Conservation (phyloP, 2,113 vertebrate species). For the Planiliza haematocheilus region DNA sequence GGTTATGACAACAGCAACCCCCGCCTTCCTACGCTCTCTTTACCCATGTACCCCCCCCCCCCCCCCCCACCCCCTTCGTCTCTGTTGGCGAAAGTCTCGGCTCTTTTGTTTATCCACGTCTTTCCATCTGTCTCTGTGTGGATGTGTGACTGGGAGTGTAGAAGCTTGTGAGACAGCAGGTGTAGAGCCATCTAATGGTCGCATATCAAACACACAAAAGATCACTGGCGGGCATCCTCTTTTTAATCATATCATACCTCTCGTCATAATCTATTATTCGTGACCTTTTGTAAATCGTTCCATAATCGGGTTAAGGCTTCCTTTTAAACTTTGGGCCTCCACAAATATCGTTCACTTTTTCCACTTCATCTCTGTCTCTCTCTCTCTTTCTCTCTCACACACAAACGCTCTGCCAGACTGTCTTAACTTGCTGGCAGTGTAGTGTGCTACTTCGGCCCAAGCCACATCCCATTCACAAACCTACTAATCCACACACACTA, state of each 20-base stretch:
- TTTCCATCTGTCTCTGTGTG: constrained; percentile 56
- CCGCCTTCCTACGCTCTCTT: constrained; percentile 41
- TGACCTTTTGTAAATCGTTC: constrained; percentile 40
- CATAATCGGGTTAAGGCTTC: constrained; percentile 34
- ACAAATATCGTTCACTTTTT: constrained; percentile 38
- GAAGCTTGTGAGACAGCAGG: constrained; percentile 34
- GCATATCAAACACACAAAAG: background rate
- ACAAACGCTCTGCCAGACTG: constrained; percentile 50
- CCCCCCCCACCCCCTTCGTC: background rate
- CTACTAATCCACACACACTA: constrained; percentile 73
- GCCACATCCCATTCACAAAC: constrained; percentile 79
- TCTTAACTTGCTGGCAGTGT: constrained; percentile 60
- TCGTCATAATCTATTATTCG: constrained; percentile 19
- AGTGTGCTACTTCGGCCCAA: constrained; percentile 58
- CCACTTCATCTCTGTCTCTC: constrained; percentile 29
- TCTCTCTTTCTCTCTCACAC: no score
- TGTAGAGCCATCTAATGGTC: constrained; percentile 42
- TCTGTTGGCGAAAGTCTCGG: constrained; percentile 51
- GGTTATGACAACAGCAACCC: constrained; percentile 51
- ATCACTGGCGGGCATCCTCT: background rate
- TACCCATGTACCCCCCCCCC: constrained; percentile 18
- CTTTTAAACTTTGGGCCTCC: constrained; percentile 30
- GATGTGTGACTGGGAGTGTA: constrained; percentile 15
- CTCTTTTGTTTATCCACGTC: constrained; percentile 57
- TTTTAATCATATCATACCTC: constrained; percentile 5